These are phyloP conservation scores for Pycnomerus fuliginosus DNA, from an alignment of 2,888 invertebrate genomes.

Conservation along the genomic window DNA sequence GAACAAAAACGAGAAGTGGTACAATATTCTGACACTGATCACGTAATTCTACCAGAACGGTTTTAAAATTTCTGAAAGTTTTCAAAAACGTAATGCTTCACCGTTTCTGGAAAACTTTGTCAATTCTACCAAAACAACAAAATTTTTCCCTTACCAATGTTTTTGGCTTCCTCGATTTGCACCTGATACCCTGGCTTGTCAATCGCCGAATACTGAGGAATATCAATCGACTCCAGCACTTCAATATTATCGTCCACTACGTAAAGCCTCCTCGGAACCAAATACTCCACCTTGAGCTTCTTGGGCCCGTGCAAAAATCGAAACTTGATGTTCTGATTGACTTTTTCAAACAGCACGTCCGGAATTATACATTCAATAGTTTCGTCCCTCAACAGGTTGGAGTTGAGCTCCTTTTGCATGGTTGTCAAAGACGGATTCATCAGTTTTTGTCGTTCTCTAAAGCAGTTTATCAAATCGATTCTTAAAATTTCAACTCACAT, in stretches of 20 bases:
- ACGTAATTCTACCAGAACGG: too few species aligned
- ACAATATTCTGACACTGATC: too few species aligned
- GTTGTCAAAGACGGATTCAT: conserved; percentile 44
- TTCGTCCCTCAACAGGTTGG: conserved; percentile 55
- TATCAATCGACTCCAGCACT: conserved; percentile 65
- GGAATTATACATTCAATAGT: conserved; percentile 67
- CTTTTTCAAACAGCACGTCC: conserved; percentile 68
- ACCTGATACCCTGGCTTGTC: conserved; percentile 66
- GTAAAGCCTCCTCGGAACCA: conserved; percentile 65
- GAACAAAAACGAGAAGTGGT: too few species aligned
- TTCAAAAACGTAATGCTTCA: too few species aligned
- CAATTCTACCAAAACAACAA: too few species aligned
- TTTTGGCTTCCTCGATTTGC: conserved; percentile 57
- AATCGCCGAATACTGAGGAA: conserved; percentile 59
- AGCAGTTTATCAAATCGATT: background rate
- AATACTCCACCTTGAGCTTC: conserved; percentile 54
- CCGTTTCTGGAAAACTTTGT: too few species aligned
- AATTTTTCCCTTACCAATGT: conserved; percentile 40
- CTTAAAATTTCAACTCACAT: conserved; percentile 56
- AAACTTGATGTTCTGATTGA: conserved; percentile 63
- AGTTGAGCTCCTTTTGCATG: conserved; percentile 56
- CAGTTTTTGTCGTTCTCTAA: conserved; percentile 59
- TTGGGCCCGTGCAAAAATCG: conserved; percentile 50
- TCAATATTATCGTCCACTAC: conserved; percentile 74
- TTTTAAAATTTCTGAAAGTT: too few species aligned